Conservation (phyloP, 2,113 vertebrate species). For the Formicarius rufipectus region DNA sequence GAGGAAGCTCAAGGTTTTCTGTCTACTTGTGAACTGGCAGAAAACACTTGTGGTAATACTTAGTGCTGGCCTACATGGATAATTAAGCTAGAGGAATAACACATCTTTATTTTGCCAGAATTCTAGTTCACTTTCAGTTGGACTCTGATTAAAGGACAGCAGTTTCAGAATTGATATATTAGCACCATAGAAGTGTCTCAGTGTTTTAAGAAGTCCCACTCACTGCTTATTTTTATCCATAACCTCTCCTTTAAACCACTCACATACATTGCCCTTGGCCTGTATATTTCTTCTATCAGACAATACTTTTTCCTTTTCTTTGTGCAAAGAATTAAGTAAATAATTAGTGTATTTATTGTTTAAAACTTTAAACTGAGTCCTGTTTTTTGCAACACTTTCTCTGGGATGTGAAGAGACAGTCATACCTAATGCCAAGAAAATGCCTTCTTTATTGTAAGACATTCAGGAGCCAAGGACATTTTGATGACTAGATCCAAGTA, state of each 20-base stretch:
- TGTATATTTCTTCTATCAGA: neutral
- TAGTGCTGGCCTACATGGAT: neutral
- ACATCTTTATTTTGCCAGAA: neutral
- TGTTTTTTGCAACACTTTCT: conserved; percentile 58
- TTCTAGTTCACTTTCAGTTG: neutral
- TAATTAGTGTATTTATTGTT: neutral
- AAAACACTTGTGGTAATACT: neutral
- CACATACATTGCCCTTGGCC: no score
- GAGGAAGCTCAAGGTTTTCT: neutral
- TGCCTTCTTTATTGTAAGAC: conserved; percentile 73
- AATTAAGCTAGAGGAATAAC: neutral
- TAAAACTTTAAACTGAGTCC: conserved; percentile 21
- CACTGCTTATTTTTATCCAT: neutral
- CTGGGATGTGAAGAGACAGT: conserved; percentile 34
- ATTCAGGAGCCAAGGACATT: conserved; percentile 74
- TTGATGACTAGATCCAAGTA: conserved; percentile 63
- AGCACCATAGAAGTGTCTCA: neutral
- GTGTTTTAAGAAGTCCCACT: neutral
- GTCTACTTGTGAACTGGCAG: neutral
- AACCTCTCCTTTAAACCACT: neutral
- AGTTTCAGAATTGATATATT: neutral
- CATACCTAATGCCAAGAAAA: conserved; percentile 61
- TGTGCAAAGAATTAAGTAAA: neutral
- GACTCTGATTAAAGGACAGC: neutral
- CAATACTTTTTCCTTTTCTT: neutral